These are phyloP conservation scores for Acrobasis suavella DNA, from an alignment of 2,888 invertebrate species.

Conservation along the genomic window DNA sequence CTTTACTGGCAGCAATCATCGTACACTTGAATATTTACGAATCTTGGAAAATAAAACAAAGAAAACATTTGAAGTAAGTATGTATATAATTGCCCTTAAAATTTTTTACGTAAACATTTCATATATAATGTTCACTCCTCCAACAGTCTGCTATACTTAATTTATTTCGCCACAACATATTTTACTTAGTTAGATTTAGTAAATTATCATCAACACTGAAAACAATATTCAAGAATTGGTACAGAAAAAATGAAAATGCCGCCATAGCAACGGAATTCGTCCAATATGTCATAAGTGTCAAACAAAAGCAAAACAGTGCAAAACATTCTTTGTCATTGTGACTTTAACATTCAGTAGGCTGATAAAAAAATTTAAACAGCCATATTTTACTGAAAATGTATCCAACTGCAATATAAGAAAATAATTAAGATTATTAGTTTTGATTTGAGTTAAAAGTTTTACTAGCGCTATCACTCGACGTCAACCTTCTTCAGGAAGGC, in stretches of 20 bases:
- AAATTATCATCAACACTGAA: not conserved
- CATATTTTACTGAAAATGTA: no score
- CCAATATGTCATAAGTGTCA: not conserved
- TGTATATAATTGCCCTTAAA: not conserved
- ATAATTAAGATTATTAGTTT: no score
- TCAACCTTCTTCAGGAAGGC: no score
- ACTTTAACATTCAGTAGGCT: no score
- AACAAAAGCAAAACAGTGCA: no score
- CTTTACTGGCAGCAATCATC: slow-evolving; percentile 46
- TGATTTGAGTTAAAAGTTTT: no score
- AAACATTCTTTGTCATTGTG: no score
- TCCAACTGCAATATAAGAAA: no score
- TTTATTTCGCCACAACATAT: slow-evolving; percentile 32
- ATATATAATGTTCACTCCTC: slow-evolving; percentile 20
- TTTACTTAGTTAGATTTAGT: slow-evolving; percentile 23
- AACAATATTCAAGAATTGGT: slow-evolving; percentile 5
- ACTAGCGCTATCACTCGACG: no score
- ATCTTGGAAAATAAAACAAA: not conserved
- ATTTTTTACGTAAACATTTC: slow-evolving; percentile 24
- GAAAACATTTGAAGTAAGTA: not conserved
- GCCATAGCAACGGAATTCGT: slow-evolving; percentile 58
- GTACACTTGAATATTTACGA: slow-evolving; percentile 23
- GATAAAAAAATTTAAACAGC: no score
- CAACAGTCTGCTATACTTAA: slow-evolving; percentile 2
- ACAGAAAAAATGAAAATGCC: slow-evolving; percentile 50